Evolutionary conservation across 2,113 vertebrate species (phyloP), one percentile per base, ranked within the genome.

Genomic region (Platysteira castanea): DNA sequence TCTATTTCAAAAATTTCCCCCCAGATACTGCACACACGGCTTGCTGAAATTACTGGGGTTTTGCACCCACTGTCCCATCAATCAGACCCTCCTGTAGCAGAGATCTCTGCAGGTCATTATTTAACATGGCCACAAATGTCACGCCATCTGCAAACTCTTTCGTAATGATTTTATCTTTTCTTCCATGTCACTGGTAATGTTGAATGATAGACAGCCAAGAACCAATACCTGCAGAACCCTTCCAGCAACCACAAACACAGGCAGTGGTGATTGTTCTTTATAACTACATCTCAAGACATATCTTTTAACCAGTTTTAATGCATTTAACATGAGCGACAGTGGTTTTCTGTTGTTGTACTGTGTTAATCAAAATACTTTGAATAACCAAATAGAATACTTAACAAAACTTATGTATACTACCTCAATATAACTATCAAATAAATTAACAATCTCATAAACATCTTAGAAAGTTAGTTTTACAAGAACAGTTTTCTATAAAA

Each of bases 181-280:
- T 86, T 93, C 92, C 75, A 50, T 86, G 75, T 73, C 82, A 74
- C 33, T 90, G 90, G n/a, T 77, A 69, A 93, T 82, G 53, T 73
- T 75, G 82, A 93, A 89, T n/a, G 53, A 73, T 69, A 90, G 15
- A 73, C 22, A 88, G 75, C 53, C 88, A 90, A 89, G 88, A 96
- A 76, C 67, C 49, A 77, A n/a, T 65, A 70, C 59, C 88, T 60
- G 53, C 70, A 94, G 85, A 90, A 86, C 46, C 18, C 28, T 50
- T 67, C 59, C 26, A 73, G 50, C 71, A 83, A 37, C 42, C 49
- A 67, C 54, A 93, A 39, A 82, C 60, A 63, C 21, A 60, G 67
- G 57, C 90, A 76, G 82, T 53, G 50, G n/a, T 52, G 77, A 67
- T 35, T 84, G 70, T 20, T 91, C 37, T 30, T 88, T 76, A 35